Evolutionary conservation across 30 jellyfish, hydroid and myxozoan species (phyloP).

Genomic region (Hydra vulgaris): DNA sequence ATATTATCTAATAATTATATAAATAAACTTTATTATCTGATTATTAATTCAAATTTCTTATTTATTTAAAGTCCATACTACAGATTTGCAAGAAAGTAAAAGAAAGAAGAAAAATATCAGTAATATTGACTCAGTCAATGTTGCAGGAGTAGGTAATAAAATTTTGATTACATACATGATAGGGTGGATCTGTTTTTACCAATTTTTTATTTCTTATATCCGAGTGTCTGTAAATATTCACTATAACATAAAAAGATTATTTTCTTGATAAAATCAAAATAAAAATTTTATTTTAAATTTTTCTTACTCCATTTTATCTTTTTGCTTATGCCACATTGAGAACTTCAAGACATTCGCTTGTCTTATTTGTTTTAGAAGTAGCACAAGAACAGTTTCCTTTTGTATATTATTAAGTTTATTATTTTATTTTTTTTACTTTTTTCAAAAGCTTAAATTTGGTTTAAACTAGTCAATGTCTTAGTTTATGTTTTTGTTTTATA

Average conservation of each 20-base stretch:
- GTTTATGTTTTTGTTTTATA: background rate
- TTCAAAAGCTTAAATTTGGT: background rate
- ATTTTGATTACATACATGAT: background rate
- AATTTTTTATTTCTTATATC: background rate
- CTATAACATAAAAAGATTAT: background rate
- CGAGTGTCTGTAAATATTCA: background rate
- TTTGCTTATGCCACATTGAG: background rate
- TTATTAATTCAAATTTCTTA: background rate
- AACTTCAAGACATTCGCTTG: background rate
- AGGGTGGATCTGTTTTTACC: background rate
- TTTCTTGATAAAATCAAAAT: background rate
- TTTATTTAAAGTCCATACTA: background rate
- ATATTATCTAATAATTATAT: background rate
- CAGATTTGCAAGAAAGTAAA: background rate
- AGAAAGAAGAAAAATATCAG: background rate
- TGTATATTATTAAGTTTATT: background rate
- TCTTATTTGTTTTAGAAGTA: background rate
- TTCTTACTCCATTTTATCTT: background rate
- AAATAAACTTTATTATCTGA: background rate
- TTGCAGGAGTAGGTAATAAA: background rate
- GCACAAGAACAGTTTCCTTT: background rate
- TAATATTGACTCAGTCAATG: background rate
- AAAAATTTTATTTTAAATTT: too few species aligned
- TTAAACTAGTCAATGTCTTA: too few species aligned
- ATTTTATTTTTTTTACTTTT: background rate